Percentiles rank a stretch among this genome's conserved stretches.
These are phyloP conservation scores for Arctopsyche grandis DNA, from an alignment of 1,140 invertebrate species.

Conservation along the genomic window DNA sequence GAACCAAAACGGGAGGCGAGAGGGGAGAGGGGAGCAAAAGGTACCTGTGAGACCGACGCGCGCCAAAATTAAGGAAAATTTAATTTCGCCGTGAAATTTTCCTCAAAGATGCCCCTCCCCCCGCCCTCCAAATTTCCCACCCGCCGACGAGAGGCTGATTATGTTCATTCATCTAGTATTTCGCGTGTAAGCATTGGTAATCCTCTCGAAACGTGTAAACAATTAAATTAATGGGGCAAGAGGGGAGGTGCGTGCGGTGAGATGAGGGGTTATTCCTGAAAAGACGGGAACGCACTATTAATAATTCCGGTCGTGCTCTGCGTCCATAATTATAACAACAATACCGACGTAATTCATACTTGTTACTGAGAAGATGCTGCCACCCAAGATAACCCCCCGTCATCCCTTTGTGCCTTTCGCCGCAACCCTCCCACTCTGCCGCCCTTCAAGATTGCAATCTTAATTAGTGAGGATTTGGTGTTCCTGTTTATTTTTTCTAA, in stretches of 20 bases:
- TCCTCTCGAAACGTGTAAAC: conserved; percentile 35
- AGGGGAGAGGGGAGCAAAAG: background rate
- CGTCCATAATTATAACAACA: conserved; percentile 24
- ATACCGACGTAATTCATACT: conserved; percentile 25
- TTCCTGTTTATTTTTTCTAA: too few relatives aligned
- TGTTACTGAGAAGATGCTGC: background rate
- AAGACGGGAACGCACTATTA: conserved; percentile 16
- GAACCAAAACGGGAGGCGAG: background rate
- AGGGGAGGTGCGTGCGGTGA: background rate
- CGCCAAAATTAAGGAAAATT: conserved; percentile 36
- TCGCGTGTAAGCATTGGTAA: conserved; percentile 41
- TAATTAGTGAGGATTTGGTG: background rate
- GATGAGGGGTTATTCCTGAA: background rate
- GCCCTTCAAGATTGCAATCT: background rate
- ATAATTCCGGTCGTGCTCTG: background rate
- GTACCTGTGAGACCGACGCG: background rate
- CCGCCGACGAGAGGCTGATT: conserved; percentile 8
- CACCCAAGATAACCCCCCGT: background rate
- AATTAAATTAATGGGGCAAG: conserved; percentile 40
- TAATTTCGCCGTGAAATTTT: conserved; percentile 37
- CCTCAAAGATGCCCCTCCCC: conserved; percentile 18
- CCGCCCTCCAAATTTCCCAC: background rate
- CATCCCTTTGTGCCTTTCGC: too few relatives aligned
- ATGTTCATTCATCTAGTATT: conserved; percentile 35
- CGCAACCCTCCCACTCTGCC: too few relatives aligned